Evolutionary conservation across 1,140 invertebrate species (phyloP).

Genomic region (Drosophila sechellia): DNA sequence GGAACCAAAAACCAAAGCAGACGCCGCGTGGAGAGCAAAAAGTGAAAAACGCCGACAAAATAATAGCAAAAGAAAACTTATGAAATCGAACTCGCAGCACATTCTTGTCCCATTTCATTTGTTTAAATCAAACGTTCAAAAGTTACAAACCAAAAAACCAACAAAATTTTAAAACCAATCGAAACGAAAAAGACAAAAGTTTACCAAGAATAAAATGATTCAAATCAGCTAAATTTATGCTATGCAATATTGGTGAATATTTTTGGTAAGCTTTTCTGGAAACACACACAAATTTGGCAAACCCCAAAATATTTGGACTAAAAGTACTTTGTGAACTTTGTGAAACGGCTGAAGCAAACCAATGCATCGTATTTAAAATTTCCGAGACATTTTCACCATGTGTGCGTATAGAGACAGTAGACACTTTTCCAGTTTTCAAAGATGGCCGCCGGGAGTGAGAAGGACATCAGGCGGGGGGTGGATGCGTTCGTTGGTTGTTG

Average conservation of each 20-base stretch:
- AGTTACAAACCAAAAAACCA: slow-evolving; percentile 16
- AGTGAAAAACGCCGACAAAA: slow-evolving; percentile 74
- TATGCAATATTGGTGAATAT: slow-evolving; percentile 50
- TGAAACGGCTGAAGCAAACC: slow-evolving; percentile 23
- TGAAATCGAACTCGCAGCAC: slow-evolving; percentile 29
- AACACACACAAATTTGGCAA: slow-evolving; percentile 25
- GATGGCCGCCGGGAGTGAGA: slow-evolving; percentile 60
- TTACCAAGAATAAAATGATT: slow-evolving; percentile 60
- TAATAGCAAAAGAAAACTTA: slow-evolving; percentile 55
- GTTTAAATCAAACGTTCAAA: slow-evolving; percentile 33
- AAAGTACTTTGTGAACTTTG: slow-evolving; percentile 17
- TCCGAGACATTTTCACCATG: slow-evolving; percentile 14
- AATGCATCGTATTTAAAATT: slow-evolving; percentile 2
- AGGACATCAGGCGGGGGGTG: slow-evolving; percentile 11
- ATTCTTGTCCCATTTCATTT: slow-evolving; percentile 26
- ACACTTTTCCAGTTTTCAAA: slow-evolving; percentile 61
- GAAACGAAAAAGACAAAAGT: slow-evolving; percentile 49
- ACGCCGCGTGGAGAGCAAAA: slow-evolving; percentile 46
- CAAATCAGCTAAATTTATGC: slow-evolving; percentile 28
- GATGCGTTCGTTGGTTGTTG: neutral
- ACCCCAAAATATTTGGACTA: slow-evolving; percentile 13
- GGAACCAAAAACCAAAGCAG: slow-evolving; percentile 27
- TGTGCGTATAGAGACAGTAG: slow-evolving; percentile 29
- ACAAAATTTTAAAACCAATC: slow-evolving; percentile 11
- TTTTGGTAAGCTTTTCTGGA: slow-evolving; percentile 59